Evolutionary conservation across 2,888 invertebrate genomes (phyloP), one percentile per base, ranked within the genome.

Genomic region (Tinea pellionella): DNA sequence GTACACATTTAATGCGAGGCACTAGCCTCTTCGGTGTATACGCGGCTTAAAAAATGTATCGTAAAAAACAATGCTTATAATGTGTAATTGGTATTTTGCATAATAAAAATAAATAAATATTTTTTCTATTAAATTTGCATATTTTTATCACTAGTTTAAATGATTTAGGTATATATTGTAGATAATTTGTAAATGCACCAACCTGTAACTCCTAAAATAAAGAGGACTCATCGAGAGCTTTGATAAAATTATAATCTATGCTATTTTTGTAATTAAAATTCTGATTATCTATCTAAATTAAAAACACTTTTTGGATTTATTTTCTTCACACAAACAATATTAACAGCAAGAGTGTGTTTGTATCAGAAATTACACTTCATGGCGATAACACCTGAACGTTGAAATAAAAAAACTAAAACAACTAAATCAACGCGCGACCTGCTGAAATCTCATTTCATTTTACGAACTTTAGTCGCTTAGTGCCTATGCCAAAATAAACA

Each of bases 1-100:
- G 24, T 24, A 24, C 24, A 24, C 24, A 24, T 24, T 41, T 42
- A 61, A 60, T 24, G 57, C 61, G 64, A 43, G 42, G 59, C 59
- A 43, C 47, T 42, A 11, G 37, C 42, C 47, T 24, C 47, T 8
- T 41, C n/a, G 24, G 41, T 41, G 19, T 2, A 41, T 32, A 59
- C 47, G 51, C 47, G 29, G 57, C 43, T 59, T 59, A 59, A 59
- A 58, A 59, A 32, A 16, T 18, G 42, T 41, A 41, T 37, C 30
- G 15, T 57, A n/a, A 15, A 57, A 41, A 30, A 13, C 11, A 13
- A 29, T 30, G 6, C 2, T 3, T 6, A 24, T 3, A 3, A 24
- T 24, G 6, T 24, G 6, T 24, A 24, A 24, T 37, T 37, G 37
- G 37, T 37, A 37, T 37, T 37, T 37, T n/a, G 37, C 37, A n/a